A percentile compares a stretch with the other conserved stretches of the same genome.
phyloP scores from a whole-genome alignment of 1,140 invertebrate species.

The Drosophila teissieri region DNA sequence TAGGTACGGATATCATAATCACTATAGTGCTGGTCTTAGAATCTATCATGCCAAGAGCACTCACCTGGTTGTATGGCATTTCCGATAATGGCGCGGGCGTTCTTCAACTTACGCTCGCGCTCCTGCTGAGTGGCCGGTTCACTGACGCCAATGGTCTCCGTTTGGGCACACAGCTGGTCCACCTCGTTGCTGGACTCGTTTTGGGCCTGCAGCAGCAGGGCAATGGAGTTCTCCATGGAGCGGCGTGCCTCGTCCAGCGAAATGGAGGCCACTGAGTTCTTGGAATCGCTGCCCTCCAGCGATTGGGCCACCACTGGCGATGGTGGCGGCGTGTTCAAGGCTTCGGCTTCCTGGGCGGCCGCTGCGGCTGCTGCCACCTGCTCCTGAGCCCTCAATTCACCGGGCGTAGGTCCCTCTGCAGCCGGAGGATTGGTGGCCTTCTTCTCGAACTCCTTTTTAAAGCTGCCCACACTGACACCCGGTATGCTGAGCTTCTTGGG shows the following conservation, averaged over 20 bases:
- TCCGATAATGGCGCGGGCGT: conserved; percentile 87
- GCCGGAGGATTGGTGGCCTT: conserved; percentile 88
- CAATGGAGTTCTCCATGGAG: conserved; percentile 85
- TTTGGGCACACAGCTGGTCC: conserved; percentile 83
- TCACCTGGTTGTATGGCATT: conserved; percentile 86
- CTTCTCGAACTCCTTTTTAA: conserved; percentile 92
- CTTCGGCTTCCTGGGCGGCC: conserved; percentile 64
- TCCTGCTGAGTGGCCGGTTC: conserved; percentile 63
- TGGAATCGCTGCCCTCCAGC: conserved; percentile 72
- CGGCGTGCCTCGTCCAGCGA: conserved; percentile 81
- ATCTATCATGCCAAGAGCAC: conserved; percentile 42
- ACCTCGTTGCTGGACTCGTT: conserved; percentile 83
- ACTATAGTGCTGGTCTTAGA: conserved; percentile 11
- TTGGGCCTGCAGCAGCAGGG: conserved; percentile 83
- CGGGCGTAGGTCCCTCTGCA: conserved; percentile 69
- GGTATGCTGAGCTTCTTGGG: conserved; percentile 92
- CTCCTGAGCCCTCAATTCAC: conserved; percentile 70
- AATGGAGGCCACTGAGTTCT: conserved; percentile 74
- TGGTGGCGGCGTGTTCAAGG: conserved; percentile 28
- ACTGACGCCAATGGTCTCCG: conserved; percentile 76
- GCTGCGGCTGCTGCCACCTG: conserved; percentile 77
- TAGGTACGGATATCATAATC: conserved; percentile 51
- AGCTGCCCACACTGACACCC: conserved; percentile 92
- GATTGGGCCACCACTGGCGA: conserved; percentile 28
- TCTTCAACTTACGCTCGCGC: conserved; percentile 85